Evolutionary conservation across 2,113 vertebrate genomes (phyloP).

Genomic region (Chaetodon auriga): DNA sequence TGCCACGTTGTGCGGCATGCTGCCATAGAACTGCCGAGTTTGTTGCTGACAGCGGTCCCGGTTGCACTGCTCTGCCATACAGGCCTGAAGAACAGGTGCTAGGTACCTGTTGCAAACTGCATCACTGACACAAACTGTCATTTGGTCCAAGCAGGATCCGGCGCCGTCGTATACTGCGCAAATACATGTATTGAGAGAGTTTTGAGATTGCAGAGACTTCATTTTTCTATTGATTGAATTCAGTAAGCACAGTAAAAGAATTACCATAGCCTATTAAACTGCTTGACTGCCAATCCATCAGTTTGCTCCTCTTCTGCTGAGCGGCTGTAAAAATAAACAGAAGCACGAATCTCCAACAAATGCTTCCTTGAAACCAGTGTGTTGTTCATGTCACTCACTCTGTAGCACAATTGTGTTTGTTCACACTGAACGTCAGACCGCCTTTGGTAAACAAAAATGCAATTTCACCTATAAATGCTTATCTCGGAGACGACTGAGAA

Average conservation of each 20-base stretch:
- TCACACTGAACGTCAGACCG: constrained; percentile 4
- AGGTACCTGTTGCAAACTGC: constrained; percentile 88
- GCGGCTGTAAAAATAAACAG: constrained; percentile 74
- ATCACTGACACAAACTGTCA: constrained; percentile 86
- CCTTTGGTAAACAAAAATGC: constrained; percentile 67
- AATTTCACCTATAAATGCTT: constrained; percentile 49
- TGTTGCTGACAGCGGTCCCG: constrained; percentile 84
- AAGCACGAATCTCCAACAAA: constrained; percentile 39
- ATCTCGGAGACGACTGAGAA: constrained; percentile 42
- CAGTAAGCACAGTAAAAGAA: neutral
- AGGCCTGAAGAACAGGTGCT: constrained; percentile 86
- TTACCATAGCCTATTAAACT: constrained; percentile 83
- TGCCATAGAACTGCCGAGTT: constrained; percentile 85
- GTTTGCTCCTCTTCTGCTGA: constrained; percentile 65
- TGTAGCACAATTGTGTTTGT: neutral
- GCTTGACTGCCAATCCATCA: constrained; percentile 83
- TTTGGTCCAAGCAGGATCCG: constrained; percentile 86
- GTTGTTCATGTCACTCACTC: constrained; percentile 6
- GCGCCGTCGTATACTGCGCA: constrained; percentile 76
- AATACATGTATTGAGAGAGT: neutral
- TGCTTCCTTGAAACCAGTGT: neutral
- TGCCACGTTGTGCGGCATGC: constrained; percentile 86
- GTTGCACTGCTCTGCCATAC: constrained; percentile 81
- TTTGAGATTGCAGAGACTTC: neutral
- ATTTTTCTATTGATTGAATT: neutral